Base-by-base conservation (phyloP, 2,888 invertebrate species). In the Globia sparganii region DNA sequence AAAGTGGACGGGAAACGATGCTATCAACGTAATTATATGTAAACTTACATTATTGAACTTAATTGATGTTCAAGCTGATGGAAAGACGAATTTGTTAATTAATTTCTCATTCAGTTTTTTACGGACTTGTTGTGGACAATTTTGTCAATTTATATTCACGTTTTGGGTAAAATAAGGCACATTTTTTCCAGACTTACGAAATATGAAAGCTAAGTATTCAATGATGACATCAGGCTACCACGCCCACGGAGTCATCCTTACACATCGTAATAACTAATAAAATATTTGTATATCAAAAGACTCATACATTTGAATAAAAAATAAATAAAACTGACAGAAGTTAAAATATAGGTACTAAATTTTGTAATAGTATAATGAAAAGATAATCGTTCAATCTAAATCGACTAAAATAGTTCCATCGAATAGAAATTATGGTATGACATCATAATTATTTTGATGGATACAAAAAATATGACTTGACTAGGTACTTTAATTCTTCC, bases 141-240 rank as follows among this genome's bases (percentile, higher is more conserved):
- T 76, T 37, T 11, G n/a, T 9, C 59, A 11, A 53, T 70, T 61
- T 79, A 34, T 46, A 43, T 68, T 43, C 37, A 53, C 18, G 28
- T 53, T 46, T 61, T 80, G 37, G 21, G 46, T 72, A 64, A 77
- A 46, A 56, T 49, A 31, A n/a, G 25, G 18, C 31, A 43, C 13
- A 59, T 69, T 73, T 79, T 66, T 81, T 65, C 61, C 70, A 75
- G 66, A 64, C 72, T 81, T 77, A 77, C 75, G 31, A 77, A 86
- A 82, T 80, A 82, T 77, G 86, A 87, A 86, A 87, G 88, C 74
- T 73, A 59, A 72, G 56, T 81, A 78, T 71, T 81, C 73, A 75
- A 71, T 64, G 82, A 86, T 86, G 87, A 88, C 87, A 87, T 87
- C 87, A 88, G 83, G 65, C 70, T 46, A 72, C 88, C 84, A 77